phyloP scores from a whole-genome alignment of 2,888 invertebrate species.

The Torymus auratus region DNA sequence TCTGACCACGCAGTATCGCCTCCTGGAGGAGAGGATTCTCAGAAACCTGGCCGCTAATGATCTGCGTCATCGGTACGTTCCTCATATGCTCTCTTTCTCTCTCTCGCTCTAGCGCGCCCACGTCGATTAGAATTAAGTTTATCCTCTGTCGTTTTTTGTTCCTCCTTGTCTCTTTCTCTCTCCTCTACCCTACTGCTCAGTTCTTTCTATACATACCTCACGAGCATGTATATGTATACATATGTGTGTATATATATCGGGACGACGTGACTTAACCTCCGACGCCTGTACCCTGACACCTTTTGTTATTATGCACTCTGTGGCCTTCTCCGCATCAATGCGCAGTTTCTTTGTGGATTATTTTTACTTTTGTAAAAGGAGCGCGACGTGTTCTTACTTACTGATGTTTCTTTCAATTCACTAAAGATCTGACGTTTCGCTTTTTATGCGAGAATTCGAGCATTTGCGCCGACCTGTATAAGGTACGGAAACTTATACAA shows the following conservation, averaged over 20 bases:
- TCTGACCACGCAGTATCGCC: conserved; percentile 45
- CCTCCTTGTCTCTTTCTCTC: conserved; percentile 16
- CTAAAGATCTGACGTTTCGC: too few species aligned
- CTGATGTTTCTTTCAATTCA: too few species aligned
- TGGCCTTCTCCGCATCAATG: conserved; percentile 13
- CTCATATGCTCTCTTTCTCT: not conserved
- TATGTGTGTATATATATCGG: not conserved
- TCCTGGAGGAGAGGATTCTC: conserved; percentile 66
- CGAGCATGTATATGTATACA: not conserved
- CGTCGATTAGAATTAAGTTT: conserved; percentile 22
- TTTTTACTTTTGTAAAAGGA: conserved; percentile 35
- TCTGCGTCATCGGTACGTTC: conserved; percentile 69
- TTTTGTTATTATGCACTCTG: conserved; percentile 36
- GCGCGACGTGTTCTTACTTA: too few species aligned
- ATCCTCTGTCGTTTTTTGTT: not conserved
- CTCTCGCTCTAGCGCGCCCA: too few species aligned
- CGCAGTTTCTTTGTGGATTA: conserved; percentile 42
- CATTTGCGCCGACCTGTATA: too few species aligned
- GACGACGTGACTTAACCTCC: conserved; percentile 50
- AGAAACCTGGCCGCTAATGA: conserved; percentile 65
- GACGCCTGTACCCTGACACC: conserved; percentile 22
- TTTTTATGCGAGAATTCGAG: too few species aligned
- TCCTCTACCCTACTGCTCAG: not conserved
- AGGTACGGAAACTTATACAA: too few species aligned
- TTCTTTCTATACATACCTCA: too few species aligned